Conservation (phyloP, 2,113 vertebrate genomes). For the Paradisaea rubra region DNA sequence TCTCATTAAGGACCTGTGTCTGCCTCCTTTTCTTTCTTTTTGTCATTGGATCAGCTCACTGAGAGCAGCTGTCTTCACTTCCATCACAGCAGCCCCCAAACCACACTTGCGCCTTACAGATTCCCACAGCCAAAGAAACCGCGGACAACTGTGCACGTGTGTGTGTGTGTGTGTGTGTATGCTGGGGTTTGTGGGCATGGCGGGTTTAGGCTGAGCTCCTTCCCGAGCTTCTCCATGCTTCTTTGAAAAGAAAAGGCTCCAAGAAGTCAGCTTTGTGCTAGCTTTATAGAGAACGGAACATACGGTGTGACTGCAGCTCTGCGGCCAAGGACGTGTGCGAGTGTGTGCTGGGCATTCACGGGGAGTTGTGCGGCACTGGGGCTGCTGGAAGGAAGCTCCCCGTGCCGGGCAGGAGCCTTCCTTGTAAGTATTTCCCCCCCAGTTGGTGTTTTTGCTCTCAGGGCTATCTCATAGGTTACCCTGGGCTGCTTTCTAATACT, state of each 20-base stretch:
- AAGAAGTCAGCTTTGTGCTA: background rate
- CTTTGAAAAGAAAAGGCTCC: background rate
- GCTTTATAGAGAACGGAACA: background rate
- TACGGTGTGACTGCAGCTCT: background rate
- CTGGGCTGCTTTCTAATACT: background rate
- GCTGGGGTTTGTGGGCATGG: background rate
- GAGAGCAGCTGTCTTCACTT: constrained; percentile 48
- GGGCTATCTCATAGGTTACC: background rate
- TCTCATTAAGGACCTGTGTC: constrained; percentile 33
- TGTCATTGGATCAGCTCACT: constrained; percentile 27
- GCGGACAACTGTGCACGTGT: background rate
- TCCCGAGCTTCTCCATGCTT: background rate
- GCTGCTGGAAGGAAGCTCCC: background rate
- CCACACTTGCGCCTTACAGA: background rate
- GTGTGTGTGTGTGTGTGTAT: background rate
- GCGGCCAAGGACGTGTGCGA: accelerated
- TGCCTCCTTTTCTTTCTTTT: constrained; percentile 43
- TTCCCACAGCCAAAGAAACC: background rate
- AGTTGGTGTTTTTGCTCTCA: background rate
- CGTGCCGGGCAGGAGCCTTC: accelerated
- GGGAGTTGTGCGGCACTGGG: accelerated
- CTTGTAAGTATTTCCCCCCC: background rate
- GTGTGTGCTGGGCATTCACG: accelerated
- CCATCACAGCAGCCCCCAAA: background rate
- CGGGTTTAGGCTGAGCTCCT: background rate